These are phyloP conservation scores for Nannospalax galili DNA, from an alignment of 2,113 vertebrate species.

Conservation along the genomic window DNA sequence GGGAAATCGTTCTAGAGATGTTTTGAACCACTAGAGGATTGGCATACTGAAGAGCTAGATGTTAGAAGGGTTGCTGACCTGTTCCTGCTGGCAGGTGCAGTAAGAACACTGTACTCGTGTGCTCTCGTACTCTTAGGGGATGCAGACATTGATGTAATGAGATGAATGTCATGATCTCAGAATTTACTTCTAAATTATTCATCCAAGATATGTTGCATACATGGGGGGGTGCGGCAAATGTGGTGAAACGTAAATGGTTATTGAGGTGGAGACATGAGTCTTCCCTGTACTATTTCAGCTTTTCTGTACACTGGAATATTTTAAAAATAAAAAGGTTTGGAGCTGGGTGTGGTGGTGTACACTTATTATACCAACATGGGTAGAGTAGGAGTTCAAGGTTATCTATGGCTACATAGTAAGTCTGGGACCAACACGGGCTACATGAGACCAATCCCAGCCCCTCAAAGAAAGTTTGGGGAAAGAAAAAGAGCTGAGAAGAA, in stretches of 20 bases:
- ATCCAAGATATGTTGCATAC: background rate
- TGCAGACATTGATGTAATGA: too few species aligned
- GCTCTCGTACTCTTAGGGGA: background rate
- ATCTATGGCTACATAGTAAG: too few species aligned
- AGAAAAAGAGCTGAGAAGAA: background rate
- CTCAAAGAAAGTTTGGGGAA: background rate
- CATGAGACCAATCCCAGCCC: background rate
- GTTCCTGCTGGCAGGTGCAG: background rate
- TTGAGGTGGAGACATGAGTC: background rate
- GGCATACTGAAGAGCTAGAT: background rate
- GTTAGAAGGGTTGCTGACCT: accelerated
- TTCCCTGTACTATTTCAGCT: background rate
- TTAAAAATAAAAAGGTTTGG: background rate
- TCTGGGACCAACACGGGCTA: background rate
- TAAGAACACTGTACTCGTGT: too few species aligned
- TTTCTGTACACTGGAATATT: background rate
- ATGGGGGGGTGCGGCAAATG: background rate
- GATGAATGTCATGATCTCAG: background rate
- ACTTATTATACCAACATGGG: background rate
- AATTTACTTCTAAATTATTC: background rate
- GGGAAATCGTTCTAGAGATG: background rate
- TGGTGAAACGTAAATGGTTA: background rate
- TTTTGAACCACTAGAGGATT: background rate
- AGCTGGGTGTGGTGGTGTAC: too few species aligned
- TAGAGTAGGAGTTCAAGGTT: background rate